Conservation (phyloP, 1,140 invertebrate species). For the Drosophila kurseongensis region DNA sequence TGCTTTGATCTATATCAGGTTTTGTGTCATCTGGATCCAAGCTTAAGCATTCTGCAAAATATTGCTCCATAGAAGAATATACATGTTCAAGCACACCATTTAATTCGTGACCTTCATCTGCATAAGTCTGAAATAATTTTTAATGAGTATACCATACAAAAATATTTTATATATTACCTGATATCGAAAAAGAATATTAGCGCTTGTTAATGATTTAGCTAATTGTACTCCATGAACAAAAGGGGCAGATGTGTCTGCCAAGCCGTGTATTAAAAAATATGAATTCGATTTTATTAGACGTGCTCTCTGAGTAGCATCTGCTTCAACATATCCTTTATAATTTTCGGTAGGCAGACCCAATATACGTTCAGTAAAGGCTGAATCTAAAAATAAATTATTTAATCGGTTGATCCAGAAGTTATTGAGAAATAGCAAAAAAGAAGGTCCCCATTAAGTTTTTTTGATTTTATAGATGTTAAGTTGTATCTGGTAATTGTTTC, state of each 20-base stretch:
- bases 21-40: constrained; percentile 89
- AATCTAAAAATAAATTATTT: constrained; percentile 87
- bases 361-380: constrained; percentile 96
- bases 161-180: constrained; percentile 88
- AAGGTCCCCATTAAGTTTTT: no score
- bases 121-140: constrained; percentile 88
- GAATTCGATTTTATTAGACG: constrained; percentile 93
- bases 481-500: no score
- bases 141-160: neutral
- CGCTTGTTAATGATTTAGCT: constrained; percentile 93
- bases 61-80: constrained; percentile 94
- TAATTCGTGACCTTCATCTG: constrained; percentile 92
- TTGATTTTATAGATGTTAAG: no score
- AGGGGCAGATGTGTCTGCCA: constrained; percentile 94
- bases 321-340: constrained; percentile 96
- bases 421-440: no score
- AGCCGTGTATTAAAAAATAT: constrained; percentile 95
- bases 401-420: no score
- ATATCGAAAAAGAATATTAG: constrained; percentile 94
- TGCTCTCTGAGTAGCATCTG: constrained; percentile 94
- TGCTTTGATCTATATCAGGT: constrained; percentile 78
- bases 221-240: constrained; percentile 96
- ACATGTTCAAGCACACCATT: constrained; percentile 92
- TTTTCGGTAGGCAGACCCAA: constrained; percentile 95
- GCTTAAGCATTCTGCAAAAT: constrained; percentile 92